Conservation (phyloP, 2,113 vertebrate genomes). For the Elachura formosa region DNA sequence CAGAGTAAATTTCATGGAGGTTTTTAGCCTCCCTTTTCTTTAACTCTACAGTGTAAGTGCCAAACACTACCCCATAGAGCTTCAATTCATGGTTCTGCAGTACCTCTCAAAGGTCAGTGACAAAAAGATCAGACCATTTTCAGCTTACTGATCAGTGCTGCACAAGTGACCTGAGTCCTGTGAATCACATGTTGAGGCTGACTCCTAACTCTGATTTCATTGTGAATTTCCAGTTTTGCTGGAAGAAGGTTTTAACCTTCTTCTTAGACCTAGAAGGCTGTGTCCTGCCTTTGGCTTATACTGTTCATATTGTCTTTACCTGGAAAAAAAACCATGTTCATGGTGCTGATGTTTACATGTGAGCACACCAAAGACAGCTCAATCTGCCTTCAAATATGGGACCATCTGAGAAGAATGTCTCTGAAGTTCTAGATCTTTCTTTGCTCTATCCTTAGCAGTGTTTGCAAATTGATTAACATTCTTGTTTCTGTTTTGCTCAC, state of each 20-base stretch:
- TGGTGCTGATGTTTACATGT: background rate
- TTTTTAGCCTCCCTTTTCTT: conserved; percentile 30
- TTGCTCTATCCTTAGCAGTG: background rate
- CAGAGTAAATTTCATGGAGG: conserved; percentile 40
- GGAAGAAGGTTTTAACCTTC: background rate
- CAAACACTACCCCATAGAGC: background rate
- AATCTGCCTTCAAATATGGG: background rate
- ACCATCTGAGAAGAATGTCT: background rate
- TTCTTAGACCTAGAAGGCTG: background rate
- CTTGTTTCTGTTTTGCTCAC: background rate
- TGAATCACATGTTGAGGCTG: background rate
- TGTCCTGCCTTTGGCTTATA: background rate
- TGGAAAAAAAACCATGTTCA: background rate
- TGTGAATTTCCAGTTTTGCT: background rate
- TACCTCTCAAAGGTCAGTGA: background rate
- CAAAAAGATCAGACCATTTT: background rate
- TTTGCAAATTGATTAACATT: background rate
- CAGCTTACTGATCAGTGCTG: background rate
- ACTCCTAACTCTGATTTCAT: background rate
- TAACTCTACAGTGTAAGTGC: background rate
- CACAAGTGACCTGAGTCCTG: background rate
- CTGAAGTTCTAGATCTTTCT: background rate
- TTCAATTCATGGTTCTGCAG: conserved; percentile 27
- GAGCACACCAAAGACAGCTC: background rate
- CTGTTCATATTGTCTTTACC: background rate